Evolutionary conservation across 2,888 invertebrate species (phyloP).

Genomic region (Tetranychus truncatus): DNA sequence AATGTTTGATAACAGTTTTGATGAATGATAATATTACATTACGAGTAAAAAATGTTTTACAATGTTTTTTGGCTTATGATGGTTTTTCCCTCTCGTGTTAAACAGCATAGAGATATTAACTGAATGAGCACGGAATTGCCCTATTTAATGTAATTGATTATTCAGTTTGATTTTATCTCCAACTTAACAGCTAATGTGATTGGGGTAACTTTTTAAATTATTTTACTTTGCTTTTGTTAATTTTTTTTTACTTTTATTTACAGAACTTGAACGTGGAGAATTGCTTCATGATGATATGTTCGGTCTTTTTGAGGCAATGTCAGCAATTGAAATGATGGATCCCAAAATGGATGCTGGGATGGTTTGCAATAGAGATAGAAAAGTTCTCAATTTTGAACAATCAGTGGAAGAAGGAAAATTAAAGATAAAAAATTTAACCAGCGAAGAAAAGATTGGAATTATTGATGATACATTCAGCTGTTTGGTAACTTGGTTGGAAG

Average conservation of each 20-base stretch:
- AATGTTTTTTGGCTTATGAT: neutral
- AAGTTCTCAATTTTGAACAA: conserved; percentile 66
- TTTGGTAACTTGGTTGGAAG: conserved; percentile 87
- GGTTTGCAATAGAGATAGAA: conserved; percentile 65
- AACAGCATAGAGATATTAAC: too few species aligned
- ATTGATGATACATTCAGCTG: conserved; percentile 85
- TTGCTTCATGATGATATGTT: conserved; percentile 63
- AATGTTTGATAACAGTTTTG: neutral
- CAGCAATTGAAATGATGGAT: conserved; percentile 99
- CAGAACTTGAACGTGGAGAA: conserved; percentile 66
- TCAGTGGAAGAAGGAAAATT: conserved; percentile 60
- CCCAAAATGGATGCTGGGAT: conserved; percentile 99
- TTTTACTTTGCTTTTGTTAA: neutral
- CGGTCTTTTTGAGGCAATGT: conserved; percentile 85
- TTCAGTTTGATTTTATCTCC: neutral
- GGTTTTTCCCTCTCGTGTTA: neutral
- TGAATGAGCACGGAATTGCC: too few species aligned
- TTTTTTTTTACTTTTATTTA: neutral
- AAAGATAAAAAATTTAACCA: conserved; percentile 54
- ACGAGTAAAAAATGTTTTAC: neutral
- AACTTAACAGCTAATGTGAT: neutral
- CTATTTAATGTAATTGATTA: neutral
- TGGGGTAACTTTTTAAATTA: neutral
- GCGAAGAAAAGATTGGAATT: conserved; percentile 67
- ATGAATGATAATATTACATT: neutral